Conservation (phyloP, 2,888 invertebrate species). For the Galeopsomyia nigrocyanea region DNA sequence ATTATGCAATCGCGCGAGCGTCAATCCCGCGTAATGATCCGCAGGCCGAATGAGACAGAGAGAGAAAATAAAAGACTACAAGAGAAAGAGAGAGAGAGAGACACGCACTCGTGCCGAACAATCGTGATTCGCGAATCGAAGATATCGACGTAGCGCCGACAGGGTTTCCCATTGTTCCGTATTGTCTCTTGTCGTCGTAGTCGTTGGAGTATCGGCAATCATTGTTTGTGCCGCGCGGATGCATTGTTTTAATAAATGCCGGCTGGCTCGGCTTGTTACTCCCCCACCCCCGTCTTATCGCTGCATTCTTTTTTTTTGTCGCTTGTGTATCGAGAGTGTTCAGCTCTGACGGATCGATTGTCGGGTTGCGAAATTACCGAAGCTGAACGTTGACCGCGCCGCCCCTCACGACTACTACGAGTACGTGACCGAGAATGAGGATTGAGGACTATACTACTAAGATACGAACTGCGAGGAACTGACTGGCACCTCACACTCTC, state of each 20-base stretch:
- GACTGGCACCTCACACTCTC: too few relatives aligned
- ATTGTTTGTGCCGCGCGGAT: conserved; percentile 34
- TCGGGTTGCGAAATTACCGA: too few relatives aligned
- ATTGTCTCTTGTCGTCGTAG: not conserved
- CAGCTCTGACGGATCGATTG: too few relatives aligned
- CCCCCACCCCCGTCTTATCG: conserved; percentile 18
- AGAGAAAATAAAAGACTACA: not conserved
- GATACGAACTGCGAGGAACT: too few relatives aligned
- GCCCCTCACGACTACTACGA: conserved; percentile 20
- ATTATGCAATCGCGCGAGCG: conserved; percentile 27
- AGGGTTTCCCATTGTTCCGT: not conserved
- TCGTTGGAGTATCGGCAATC: conserved; percentile 32
- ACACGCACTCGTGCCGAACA: conserved; percentile 49
- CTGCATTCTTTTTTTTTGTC: conserved; percentile 1
- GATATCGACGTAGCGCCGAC: conserved; percentile 54
- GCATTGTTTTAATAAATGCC: conserved; percentile 48
- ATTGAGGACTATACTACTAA: conserved; percentile 22
- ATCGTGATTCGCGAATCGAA: conserved; percentile 60
- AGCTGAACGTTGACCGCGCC: not conserved
- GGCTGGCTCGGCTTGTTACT: conserved; percentile 42
- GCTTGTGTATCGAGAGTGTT: too few relatives aligned
- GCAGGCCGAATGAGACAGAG: not conserved
- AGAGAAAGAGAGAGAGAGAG: not conserved
- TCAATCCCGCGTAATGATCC: conserved; percentile 34
- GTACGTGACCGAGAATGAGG: conserved; percentile 42